Percentiles rank a stretch among this genome's conserved stretches.
phyloP scores from a whole-genome alignment of 2,888 invertebrate genomes.

The Drosophila niveifrons region DNA sequence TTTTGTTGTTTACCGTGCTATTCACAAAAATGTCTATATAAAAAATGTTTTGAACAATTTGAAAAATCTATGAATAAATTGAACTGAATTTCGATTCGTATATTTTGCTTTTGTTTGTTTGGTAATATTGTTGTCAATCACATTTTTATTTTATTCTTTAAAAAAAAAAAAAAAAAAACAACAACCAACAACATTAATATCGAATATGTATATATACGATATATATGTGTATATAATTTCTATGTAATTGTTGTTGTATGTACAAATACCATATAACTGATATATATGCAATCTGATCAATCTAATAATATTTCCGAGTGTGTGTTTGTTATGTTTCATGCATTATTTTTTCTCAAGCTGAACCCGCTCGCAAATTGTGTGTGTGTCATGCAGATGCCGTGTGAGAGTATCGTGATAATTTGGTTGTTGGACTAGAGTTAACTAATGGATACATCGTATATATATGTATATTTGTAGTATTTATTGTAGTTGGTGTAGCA shows the following conservation, averaged over 20 bases:
- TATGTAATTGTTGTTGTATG: conserved; percentile 34
- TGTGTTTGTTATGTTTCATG: conserved; percentile 27
- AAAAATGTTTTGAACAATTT: neutral
- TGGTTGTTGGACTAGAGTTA: conserved; percentile 43
- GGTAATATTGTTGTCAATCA: conserved; percentile 30
- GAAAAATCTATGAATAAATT: conserved; percentile 5
- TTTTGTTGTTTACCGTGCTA: conserved; percentile 4
- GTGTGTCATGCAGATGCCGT: conserved; percentile 36
- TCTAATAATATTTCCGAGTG: conserved; percentile 7
- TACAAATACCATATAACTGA: conserved; percentile 54
- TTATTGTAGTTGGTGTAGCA: conserved; percentile 60
- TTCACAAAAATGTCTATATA: conserved; percentile 21
- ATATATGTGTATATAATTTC: conserved; percentile 2
- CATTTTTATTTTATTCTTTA: conserved; percentile 14
- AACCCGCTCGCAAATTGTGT: conserved; percentile 40
- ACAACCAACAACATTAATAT: conserved; percentile 5
- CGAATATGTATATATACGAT: conserved; percentile 9
- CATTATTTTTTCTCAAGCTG: conserved; percentile 37
- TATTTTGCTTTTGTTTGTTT: too few species aligned
- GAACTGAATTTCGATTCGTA: conserved; percentile 5
- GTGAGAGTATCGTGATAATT: conserved; percentile 13
- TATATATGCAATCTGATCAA: conserved; percentile 27
- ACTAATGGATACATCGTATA: conserved; percentile 55
- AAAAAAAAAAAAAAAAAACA: conserved; percentile 2
- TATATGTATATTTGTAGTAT: neutral